Conservation (phyloP, 1,140 invertebrate genomes). For the Globodera ellingtonae region DNA sequence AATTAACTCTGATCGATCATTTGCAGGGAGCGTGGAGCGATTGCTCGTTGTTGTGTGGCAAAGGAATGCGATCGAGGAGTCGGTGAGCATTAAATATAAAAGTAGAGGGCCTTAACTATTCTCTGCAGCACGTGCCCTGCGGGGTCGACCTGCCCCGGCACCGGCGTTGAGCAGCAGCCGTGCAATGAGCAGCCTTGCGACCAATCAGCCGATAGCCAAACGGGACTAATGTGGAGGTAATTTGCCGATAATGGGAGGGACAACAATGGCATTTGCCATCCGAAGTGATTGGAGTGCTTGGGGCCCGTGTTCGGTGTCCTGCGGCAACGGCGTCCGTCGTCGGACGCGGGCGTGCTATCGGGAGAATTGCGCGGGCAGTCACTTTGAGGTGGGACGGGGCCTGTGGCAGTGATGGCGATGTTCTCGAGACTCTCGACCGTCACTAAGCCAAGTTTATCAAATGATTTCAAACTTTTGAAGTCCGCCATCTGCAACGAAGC, state of each 20-base stretch:
- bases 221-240: constrained; percentile 40
- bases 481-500: constrained; percentile 59
- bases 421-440: no score
- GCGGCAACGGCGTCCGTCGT: constrained; percentile 59
- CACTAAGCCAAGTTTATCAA: no score
- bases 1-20: constrained; percentile 66
- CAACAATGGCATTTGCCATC: constrained; percentile 14
- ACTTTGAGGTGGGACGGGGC: constrained; percentile 11
- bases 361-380: constrained; percentile 57
- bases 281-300: constrained; percentile 56
- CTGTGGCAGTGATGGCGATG: not conserved
- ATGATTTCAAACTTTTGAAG: constrained; percentile 25
- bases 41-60: constrained; percentile 71
- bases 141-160: constrained; percentile 42
- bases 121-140: constrained; percentile 35
- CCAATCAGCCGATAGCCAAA: not conserved
- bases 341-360: constrained; percentile 59
- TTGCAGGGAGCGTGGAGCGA: constrained; percentile 67
- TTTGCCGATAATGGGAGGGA: constrained; percentile 41
- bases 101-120: constrained; percentile 1
- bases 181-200: constrained; percentile 63
- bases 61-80: constrained; percentile 68
- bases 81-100: constrained; percentile 31
- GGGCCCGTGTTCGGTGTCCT: constrained; percentile 46
- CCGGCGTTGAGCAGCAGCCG: constrained; percentile 56